Conservation (phyloP, 2,113 vertebrate genomes). For the Eonycteris spelaea region DNA sequence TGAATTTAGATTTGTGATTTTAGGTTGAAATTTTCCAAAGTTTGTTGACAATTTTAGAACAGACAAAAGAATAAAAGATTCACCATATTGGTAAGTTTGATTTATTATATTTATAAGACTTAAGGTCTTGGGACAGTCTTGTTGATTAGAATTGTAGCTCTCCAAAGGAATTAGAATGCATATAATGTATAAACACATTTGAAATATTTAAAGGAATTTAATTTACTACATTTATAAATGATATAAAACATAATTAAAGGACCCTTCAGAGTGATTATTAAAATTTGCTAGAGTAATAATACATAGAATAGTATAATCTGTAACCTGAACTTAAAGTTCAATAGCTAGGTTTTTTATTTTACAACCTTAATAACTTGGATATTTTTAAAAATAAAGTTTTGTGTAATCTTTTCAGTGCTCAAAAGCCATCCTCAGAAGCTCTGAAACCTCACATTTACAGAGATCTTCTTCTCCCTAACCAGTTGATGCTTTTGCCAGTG, state of each 20-base stretch:
- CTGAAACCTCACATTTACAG: neutral
- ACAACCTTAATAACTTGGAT: constrained; percentile 24
- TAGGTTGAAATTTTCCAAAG: neutral
- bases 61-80: constrained; percentile 18
- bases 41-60: neutral
- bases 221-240: constrained; percentile 38
- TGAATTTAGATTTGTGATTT: neutral
- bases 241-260: constrained; percentile 50
- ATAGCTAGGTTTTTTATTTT: constrained; percentile 43
- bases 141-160: neutral
- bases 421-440: neutral
- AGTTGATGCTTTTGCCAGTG: neutral
- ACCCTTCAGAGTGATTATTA: constrained; percentile 19
- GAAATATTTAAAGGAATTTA: constrained; percentile 47
- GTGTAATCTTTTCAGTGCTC: neutral
- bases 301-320: neutral
- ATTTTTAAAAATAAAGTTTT: constrained; percentile 17
- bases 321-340: constrained; percentile 38
- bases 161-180: constrained; percentile 37
- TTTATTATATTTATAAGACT: constrained; percentile 30
- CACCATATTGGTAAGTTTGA: neutral
- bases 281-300: constrained; percentile 7
- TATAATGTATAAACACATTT: constrained; percentile 28
- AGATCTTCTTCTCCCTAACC: neutral
- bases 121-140: neutral